phyloP scores from a whole-genome alignment of 2,797 vertebrate genomes.

The Pempheris klunzingeri region DNA sequence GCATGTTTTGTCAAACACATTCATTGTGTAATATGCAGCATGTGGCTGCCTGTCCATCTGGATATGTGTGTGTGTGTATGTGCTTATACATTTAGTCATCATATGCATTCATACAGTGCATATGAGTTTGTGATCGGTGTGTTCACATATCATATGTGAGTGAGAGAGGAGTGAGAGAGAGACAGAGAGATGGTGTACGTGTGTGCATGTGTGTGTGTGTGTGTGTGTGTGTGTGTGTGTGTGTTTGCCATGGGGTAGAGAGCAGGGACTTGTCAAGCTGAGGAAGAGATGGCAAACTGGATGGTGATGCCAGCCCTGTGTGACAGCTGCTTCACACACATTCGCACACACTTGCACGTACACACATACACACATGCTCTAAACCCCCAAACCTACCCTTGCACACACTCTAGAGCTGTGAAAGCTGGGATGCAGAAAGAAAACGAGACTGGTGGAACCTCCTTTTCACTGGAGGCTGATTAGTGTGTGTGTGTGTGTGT shows the following conservation, averaged over 20 bases:
- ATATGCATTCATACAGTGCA: conserved; percentile 35
- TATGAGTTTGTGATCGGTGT: conserved; percentile 13
- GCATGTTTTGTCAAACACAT: conserved; percentile 43
- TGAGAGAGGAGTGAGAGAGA: conserved; percentile 46
- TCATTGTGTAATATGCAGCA: conserved; percentile 27
- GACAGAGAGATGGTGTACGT: conserved; percentile 19
- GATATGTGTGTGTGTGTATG: neutral
- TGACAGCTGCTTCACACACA: conserved; percentile 81
- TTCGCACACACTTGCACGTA: conserved; percentile 48
- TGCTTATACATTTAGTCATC: conserved; percentile 14
- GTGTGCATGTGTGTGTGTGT: conserved; percentile 32
- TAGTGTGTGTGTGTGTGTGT: conserved; percentile 42
- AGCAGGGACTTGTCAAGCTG: conserved; percentile 82
- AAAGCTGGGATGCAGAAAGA: conserved; percentile 77
- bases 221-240: conserved; percentile 46
- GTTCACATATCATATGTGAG: conserved; percentile 56
- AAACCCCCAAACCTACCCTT: conserved; percentile 69
- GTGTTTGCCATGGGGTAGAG: conserved; percentile 71
- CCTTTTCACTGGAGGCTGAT: conserved; percentile 75
- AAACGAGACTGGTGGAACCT: conserved; percentile 76
- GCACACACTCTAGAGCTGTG: conserved; percentile 73
- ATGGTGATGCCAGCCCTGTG: conserved; percentile 78
- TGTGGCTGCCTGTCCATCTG: conserved; percentile 14
- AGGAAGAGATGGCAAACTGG: conserved; percentile 79
- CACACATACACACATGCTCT: conserved; percentile 44